Base-by-base conservation (phyloP, 2,113 vertebrate genomes). In the Athene noctua region DNA sequence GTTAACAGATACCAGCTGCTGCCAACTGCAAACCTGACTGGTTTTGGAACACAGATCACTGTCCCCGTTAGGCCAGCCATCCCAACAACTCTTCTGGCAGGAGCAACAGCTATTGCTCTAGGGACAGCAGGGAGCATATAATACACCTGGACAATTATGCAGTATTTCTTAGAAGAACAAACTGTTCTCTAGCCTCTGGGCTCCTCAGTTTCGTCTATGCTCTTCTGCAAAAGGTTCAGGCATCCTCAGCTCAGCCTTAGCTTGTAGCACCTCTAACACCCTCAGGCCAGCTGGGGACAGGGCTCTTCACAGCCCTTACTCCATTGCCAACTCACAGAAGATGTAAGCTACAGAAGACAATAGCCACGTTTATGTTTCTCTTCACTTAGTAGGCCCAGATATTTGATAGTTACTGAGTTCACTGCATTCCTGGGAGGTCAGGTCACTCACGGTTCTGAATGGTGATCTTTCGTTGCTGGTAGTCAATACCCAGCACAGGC, bases 371-470 rank as follows among this genome's bases (percentile, higher is more conserved):
- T 65, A 82, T 15, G 22, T 27, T 73, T 89, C 59, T 36, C n/a
- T 52, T 90, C 66, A 40, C 42, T 34, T 36, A 30, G 40, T 8
- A 61, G 78, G 32, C 18, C 8, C 61, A 90, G 49, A 23, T 16
- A 42, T 0, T 21, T 15, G 20, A 2, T 2, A 74, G 21, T 9
- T 83, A 46, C n/a, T 17, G 42, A 80, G 70, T 7, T 88, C 34
- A 17, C 29, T 47, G 72, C 36, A 18, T 67, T 57, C 22, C 80
- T 30, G 54, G 55, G 87, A 74, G 32, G 57, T 15, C 2, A 52
- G 32, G 54, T 36, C 61, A 98, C 99, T 98, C 95, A 99, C 99
- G 97, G 95, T 99, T 99, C 97, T 98, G 99, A 78, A 99, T 98
- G 94, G 98, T 98, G 97, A 99, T 99, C 97, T 97, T 99, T 16